A percentile compares a stretch with the other conserved stretches of the same genome.
phyloP scores from a whole-genome alignment of 2,113 vertebrate species.

The Callipepla californica region DNA sequence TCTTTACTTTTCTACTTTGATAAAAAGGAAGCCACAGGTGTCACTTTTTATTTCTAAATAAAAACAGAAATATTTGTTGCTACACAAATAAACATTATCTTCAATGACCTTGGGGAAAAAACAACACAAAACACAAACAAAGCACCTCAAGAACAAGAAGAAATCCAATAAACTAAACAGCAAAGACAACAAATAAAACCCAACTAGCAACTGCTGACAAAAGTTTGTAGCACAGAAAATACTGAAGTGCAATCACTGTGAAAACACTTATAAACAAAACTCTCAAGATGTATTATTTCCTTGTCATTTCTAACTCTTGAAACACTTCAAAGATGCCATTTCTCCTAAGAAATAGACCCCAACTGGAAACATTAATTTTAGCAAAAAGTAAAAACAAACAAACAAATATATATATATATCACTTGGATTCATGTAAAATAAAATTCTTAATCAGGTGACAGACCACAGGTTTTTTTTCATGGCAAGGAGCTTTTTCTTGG shows the following conservation, averaged over 20 bases:
- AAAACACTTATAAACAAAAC: not conserved
- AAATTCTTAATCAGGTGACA: not conserved
- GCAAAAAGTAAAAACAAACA: not conserved
- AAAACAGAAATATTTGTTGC: not conserved
- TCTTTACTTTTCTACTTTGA: not conserved
- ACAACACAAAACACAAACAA: not conserved
- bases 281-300: not conserved
- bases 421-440: not conserved
- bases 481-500: not conserved
- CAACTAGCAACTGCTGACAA: not conserved
- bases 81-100: not conserved
- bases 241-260: not conserved
- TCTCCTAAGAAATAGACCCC: not conserved
- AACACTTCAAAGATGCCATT: not conserved
- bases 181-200: not conserved
- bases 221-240: not conserved
- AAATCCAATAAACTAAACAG: not conserved
- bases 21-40: not conserved
- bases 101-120: not conserved
- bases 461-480: not conserved
- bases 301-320: not conserved
- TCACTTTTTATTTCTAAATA: not conserved
- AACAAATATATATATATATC: not conserved
- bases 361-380: not conserved
- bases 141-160: not conserved